Evolutionary conservation across 1,140 invertebrate species (phyloP).

Genomic region (Bombus sibiricus): DNA sequence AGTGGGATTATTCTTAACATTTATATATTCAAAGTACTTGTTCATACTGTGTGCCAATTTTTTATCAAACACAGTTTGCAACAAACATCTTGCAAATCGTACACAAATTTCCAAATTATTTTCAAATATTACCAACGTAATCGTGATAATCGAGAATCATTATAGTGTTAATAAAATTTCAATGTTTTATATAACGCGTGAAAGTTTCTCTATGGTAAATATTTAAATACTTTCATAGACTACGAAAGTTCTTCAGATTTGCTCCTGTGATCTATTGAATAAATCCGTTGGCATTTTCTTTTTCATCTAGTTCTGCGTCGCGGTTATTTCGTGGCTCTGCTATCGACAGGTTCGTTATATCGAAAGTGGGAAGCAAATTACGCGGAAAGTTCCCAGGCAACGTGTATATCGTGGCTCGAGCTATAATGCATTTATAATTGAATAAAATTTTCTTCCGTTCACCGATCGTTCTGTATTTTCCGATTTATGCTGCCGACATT

Average conservation of each 20-base stretch:
- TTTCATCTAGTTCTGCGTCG: constrained; percentile 11
- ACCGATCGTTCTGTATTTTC: not conserved
- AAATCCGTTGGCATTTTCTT: constrained; percentile 25
- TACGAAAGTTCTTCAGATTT: too few species aligned
- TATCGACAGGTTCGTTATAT: constrained; percentile 61
- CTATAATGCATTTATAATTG: constrained; percentile 38
- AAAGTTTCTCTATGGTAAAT: too few species aligned
- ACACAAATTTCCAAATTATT: too few species aligned
- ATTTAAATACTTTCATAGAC: too few species aligned
- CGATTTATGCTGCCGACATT: not conserved
- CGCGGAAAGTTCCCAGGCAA: constrained; percentile 38
- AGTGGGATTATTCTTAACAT: not conserved
- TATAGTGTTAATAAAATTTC: too few species aligned
- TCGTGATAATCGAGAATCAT: too few species aligned
- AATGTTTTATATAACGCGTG: too few species aligned
- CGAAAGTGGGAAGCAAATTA: constrained; percentile 52
- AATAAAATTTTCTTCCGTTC: constrained; percentile 41
- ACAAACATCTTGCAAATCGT: too few species aligned
- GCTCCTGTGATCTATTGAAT: not conserved
- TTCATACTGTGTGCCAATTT: too few species aligned
- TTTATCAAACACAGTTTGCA: too few species aligned
- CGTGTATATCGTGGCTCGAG: not conserved
- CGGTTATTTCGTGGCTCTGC: constrained; percentile 46
- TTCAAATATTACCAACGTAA: too few species aligned
- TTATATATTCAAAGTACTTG: too few species aligned